A percentile compares a stretch with the other conserved stretches of the same genome.
Conservation (phyloP, 2,113 vertebrate species). For the Melanostigma gelatinosum region DNA sequence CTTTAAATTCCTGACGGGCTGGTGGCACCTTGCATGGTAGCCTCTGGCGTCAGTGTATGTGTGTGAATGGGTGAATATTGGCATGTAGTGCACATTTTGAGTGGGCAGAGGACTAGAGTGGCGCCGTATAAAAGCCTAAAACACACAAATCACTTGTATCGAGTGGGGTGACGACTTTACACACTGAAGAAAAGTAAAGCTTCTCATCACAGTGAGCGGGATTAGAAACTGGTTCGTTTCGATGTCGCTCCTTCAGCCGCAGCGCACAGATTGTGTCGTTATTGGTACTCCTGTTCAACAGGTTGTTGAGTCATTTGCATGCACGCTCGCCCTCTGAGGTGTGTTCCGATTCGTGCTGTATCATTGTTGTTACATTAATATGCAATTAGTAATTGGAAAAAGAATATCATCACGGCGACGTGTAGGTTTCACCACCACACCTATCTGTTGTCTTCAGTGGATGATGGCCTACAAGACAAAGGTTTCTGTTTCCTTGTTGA, state of each 20-base stretch:
- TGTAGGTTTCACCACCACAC: constrained; percentile 5
- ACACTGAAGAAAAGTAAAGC: not conserved
- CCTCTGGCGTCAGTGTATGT: too few species aligned
- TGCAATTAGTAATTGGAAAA: not conserved
- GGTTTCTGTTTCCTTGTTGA: not conserved
- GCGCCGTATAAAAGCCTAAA: not conserved
- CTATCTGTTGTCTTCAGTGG: not conserved
- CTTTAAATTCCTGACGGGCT: too few species aligned
- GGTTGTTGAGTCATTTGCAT: constrained; percentile 54
- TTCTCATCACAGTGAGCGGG: not conserved
- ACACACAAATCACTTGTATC: not conserved
- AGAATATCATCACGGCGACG: too few species aligned
- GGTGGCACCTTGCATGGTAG: too few species aligned
- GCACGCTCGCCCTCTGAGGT: not conserved
- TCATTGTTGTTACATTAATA: not conserved
- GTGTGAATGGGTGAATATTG: too few species aligned
- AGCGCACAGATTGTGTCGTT: not conserved
- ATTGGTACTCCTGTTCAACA: constrained; percentile 56
- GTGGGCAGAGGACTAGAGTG: too few species aligned
- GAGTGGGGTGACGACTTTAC: not conserved
- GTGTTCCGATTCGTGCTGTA: constrained; percentile 11
- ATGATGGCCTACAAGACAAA: not conserved
- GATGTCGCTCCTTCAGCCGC: not conserved
- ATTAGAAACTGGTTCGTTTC: constrained; percentile 33
- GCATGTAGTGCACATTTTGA: too few species aligned